Percentiles rank a stretch among this genome's conserved stretches.
Evolutionary conservation across 1,140 invertebrate species (phyloP).

Genomic region (Nomia melanderi): DNA sequence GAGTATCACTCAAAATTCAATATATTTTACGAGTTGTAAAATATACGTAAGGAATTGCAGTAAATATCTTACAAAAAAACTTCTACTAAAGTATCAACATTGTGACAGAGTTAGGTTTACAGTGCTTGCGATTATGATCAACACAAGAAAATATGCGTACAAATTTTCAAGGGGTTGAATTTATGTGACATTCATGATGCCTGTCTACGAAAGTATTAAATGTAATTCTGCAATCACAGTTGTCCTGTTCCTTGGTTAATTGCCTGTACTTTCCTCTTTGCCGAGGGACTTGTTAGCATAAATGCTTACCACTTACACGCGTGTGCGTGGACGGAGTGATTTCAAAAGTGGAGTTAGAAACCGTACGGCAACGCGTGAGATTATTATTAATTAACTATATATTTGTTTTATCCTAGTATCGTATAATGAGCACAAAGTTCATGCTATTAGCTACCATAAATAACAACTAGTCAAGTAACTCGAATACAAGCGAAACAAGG

Average conservation of each 20-base stretch:
- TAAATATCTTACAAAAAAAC: background rate
- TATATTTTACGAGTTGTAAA: no score
- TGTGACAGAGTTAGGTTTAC: background rate
- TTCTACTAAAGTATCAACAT: background rate
- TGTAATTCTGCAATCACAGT: background rate
- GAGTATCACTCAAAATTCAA: no score
- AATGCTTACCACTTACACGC: background rate
- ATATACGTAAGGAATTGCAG: no score
- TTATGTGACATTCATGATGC: background rate
- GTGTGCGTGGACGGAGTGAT: constrained; percentile 16
- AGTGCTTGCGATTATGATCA: background rate
- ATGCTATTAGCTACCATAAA: constrained; percentile 51
- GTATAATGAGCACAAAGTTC: constrained; percentile 53
- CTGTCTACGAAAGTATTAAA: background rate
- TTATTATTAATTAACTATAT: constrained; percentile 66
- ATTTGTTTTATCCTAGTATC: constrained; percentile 34
- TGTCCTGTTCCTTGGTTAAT: constrained; percentile 23
- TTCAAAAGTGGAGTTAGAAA: constrained; percentile 34
- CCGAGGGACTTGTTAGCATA: constrained; percentile 16
- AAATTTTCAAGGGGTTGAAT: background rate
- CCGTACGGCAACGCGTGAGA: constrained; percentile 29
- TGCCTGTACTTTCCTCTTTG: background rate
- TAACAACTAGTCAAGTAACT: constrained; percentile 43
- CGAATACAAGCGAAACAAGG: background rate
- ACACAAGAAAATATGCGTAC: background rate